Base-by-base conservation (phyloP, 2,797 vertebrate species). In the Micrastur ruficollis region DNA sequence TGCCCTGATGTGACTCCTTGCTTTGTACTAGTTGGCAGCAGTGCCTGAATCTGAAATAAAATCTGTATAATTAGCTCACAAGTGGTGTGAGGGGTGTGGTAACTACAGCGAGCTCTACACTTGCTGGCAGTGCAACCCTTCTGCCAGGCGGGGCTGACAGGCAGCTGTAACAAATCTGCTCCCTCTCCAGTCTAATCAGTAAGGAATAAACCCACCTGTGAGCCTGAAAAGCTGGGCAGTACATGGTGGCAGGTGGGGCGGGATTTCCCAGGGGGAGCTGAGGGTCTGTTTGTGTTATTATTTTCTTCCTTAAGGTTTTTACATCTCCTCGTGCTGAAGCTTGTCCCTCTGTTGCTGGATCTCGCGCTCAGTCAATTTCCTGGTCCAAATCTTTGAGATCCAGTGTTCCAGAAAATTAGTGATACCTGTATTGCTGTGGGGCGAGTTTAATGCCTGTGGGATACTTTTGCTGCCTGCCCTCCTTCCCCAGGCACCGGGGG, bases 41-140 rank as follows among this genome's bases (percentile, higher is more conserved):
- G 32, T 25, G 13, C 14, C 10, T 31, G 11, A 73, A 52, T 19
- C 26, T 38, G 27, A 72, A 70, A 25, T 9, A 62, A 67, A 79
- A 29, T 15, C 38, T 34, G 18, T 40, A 23, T 22, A 72, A 20
- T 8, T 55, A 58, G 2, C 18, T 89, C 23, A 47, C 7, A 27
- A 0, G 0, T 4, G 26, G 14, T 70, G 12, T 5, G 47, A 73
- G 59, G 14, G 5, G 2, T 20, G 15, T 46, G 29, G 3, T 26
- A 40, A 36, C 22, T 23, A 13, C 10, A 44, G 4, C 1, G 8
- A 82, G 17, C 10, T 68, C 17, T 22, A 9, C 5, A 9, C n/a
- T 58, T 1, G 1, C 17, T 36, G 40, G 5, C 20, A 40, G 8
- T 3, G 36, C 19, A 89, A 3, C 8, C 14, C 20, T 56, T 63